Evolutionary conservation across 2,888 invertebrate species (phyloP).

Genomic region (Xestia ashworthii): DNA sequence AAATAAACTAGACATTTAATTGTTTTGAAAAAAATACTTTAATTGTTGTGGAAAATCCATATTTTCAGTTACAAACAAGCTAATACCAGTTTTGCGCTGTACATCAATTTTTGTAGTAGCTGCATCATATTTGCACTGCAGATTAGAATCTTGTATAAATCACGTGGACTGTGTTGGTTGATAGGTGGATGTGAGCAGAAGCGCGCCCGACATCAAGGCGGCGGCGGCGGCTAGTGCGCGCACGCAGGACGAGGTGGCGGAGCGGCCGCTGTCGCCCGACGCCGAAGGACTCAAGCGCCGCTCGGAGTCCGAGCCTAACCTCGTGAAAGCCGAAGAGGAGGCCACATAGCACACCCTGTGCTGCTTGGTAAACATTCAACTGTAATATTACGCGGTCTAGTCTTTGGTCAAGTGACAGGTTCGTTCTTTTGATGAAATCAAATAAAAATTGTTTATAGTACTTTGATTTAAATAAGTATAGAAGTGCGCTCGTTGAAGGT

Average conservation of each 20-base stretch:
- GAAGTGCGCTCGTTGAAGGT: slow-evolving; percentile 39
- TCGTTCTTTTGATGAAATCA: slow-evolving; percentile 53
- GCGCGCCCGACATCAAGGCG: slow-evolving; percentile 91
- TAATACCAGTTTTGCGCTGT: background rate
- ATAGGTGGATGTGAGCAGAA: slow-evolving; percentile 90
- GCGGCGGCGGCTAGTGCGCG: slow-evolving; percentile 75
- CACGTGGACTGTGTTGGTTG: background rate
- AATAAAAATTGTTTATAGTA: slow-evolving; percentile 49
- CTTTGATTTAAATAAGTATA: slow-evolving; percentile 41
- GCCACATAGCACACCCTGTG: slow-evolving; percentile 73
- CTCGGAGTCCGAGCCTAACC: slow-evolving; percentile 92
- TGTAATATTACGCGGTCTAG: slow-evolving; percentile 59
- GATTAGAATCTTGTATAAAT: background rate
- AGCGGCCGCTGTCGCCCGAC: slow-evolving; percentile 78
- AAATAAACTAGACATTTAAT: background rate
- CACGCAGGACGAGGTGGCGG: slow-evolving; percentile 71
- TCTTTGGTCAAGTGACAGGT: slow-evolving; percentile 60
- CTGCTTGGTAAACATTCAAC: slow-evolving; percentile 59
- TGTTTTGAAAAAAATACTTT: background rate
- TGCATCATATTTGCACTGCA: background rate
- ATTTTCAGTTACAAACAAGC: background rate
- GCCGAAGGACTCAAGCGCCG: slow-evolving; percentile 89
- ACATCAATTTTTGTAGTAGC: background rate
- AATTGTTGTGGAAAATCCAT: background rate
- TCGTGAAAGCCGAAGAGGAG: slow-evolving; percentile 88